A percentile compares a stretch with the other conserved stretches of the same genome.
phyloP scores from a whole-genome alignment of 2,888 invertebrate species.

The Leucophenga maculata region DNA sequence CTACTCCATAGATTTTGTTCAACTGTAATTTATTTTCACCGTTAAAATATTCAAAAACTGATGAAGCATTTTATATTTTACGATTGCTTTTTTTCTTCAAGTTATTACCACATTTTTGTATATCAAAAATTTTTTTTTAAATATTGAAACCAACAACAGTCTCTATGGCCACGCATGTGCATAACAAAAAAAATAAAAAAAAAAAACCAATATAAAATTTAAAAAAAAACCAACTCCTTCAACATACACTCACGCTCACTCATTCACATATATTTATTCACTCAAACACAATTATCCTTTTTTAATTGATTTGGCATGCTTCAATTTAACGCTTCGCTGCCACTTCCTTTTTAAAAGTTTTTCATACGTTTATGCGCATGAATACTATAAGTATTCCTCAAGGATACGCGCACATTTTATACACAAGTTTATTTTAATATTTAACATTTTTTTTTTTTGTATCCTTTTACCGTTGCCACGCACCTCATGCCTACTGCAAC shows the following conservation, averaged over 20 bases:
- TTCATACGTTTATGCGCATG: background rate
- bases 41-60: too few relatives aligned
- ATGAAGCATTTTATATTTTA: background rate
- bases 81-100: background rate
- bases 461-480: background rate
- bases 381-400: background rate
- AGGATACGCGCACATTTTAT: background rate
- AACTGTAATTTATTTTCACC: too few relatives aligned
- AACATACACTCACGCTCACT: background rate
- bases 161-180: conserved; percentile 13
- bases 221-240: conserved; percentile 1
- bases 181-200: background rate
- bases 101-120: too few relatives aligned
- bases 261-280: conserved; percentile 1
- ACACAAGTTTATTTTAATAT: background rate
- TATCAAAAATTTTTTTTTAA: too few relatives aligned
- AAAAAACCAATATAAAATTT: background rate
- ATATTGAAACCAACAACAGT: background rate
- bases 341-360: conserved; percentile 52
- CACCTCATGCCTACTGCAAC: background rate
- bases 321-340: conserved; percentile 65
- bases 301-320: conserved; percentile 65
- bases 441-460: background rate
- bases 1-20: too few relatives aligned
- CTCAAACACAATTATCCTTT: conserved; percentile 30